Percentiles rank a stretch among this genome's conserved stretches.
Conservation (phyloP, 2,888 invertebrate species). For the Clusia tigrina region DNA sequence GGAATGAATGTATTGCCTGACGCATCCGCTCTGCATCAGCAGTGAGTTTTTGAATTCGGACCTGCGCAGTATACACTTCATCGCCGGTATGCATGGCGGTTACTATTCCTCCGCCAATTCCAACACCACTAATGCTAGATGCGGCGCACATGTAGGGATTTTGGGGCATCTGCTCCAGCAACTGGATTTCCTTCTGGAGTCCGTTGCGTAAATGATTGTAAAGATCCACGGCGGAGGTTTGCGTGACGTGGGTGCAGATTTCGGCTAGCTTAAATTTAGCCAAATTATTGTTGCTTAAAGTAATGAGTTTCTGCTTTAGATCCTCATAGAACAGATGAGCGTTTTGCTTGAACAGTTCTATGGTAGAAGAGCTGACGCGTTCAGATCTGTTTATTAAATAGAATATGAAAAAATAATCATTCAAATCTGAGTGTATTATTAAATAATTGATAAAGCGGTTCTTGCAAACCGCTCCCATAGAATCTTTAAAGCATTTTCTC, state of each 20-base stretch:
- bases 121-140: slow-evolving; percentile 12
- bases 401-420: neutral
- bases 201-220: slow-evolving; percentile 59
- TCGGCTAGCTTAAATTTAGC: slow-evolving; percentile 55
- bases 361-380: slow-evolving; percentile 47
- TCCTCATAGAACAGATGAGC: slow-evolving; percentile 58
- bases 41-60: slow-evolving; percentile 46
- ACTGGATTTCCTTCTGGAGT: slow-evolving; percentile 58
- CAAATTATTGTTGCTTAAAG: slow-evolving; percentile 48
- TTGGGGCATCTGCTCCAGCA: slow-evolving; percentile 50
- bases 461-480: no score
- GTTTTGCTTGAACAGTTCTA: slow-evolving; percentile 50
- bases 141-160: slow-evolving; percentile 44
- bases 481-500: no score
- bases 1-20: slow-evolving; percentile 40
- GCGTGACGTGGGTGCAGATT: slow-evolving; percentile 52
- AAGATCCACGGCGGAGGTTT: slow-evolving; percentile 53
- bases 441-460: no score
- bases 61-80: slow-evolving; percentile 46
- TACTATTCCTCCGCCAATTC: slow-evolving; percentile 22
- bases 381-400: slow-evolving; percentile 41
- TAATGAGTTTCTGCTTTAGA: slow-evolving; percentile 54
- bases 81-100: slow-evolving; percentile 37
- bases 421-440: neutral
- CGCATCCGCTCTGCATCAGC: slow-evolving; percentile 43